A percentile compares a stretch with the other conserved stretches of the same genome.
phyloP scores from a whole-genome alignment of 2,888 invertebrate genomes.

The Drosophila differens region DNA sequence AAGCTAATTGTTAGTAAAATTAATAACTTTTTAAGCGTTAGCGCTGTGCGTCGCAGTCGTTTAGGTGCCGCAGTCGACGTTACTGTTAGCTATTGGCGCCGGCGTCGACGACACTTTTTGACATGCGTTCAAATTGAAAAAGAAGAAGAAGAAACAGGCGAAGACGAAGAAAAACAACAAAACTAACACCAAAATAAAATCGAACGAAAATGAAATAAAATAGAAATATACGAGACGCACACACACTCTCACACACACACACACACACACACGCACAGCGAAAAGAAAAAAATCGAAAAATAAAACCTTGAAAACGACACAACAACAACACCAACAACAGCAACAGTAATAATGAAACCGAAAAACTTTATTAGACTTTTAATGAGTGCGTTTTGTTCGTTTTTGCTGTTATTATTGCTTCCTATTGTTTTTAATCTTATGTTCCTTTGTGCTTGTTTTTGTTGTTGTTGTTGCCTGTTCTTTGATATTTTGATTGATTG shows the following conservation, averaged over 20 bases:
- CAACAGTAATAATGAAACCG: slow-evolving; percentile 10
- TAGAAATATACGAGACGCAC: slow-evolving; percentile 48
- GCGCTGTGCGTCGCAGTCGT: slow-evolving; percentile 25
- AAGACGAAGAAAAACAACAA: slow-evolving; percentile 19
- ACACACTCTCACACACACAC: slow-evolving; percentile 21
- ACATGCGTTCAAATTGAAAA: slow-evolving; percentile 41
- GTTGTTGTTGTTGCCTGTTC: slow-evolving; percentile 14
- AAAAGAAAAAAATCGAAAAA: slow-evolving; percentile 41
- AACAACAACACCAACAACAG: slow-evolving; percentile 50
- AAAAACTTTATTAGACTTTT: slow-evolving; percentile 64
- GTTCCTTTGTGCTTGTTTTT: not conserved
- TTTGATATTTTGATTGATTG: slow-evolving; percentile 47
- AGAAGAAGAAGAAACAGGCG: slow-evolving; percentile 5
- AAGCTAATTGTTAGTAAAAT: slow-evolving; percentile 54
- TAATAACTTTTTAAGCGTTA: slow-evolving; percentile 53
- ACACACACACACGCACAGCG: slow-evolving; percentile 36
- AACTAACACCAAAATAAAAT: slow-evolving; percentile 47
- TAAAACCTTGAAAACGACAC: slow-evolving; percentile 59
- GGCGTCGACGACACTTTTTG: slow-evolving; percentile 37
- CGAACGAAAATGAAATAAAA: slow-evolving; percentile 60
- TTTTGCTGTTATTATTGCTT: slow-evolving; percentile 13
- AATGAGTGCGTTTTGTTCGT: slow-evolving; percentile 63
- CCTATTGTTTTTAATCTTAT: slow-evolving; percentile 33
- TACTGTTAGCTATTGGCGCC: slow-evolving; percentile 17
- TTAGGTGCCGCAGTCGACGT: slow-evolving; percentile 16